phyloP scores from a whole-genome alignment of 1,140 invertebrate genomes.

The Halictus rubicundus region DNA sequence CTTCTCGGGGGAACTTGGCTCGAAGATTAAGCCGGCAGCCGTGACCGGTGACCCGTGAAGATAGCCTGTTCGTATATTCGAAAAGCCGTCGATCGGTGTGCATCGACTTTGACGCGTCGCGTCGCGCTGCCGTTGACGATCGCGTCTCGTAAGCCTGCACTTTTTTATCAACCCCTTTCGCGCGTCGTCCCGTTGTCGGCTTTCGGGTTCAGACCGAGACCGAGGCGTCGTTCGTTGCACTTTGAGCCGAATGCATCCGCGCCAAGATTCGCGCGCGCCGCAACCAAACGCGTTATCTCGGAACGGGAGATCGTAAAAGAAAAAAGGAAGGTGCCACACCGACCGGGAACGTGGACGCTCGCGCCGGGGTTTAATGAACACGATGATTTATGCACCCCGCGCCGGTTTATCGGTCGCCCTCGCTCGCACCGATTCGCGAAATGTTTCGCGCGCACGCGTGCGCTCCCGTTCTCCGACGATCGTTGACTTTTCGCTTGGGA shows the following conservation, averaged over 20 bases:
- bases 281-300: constrained; percentile 12
- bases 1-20: constrained; percentile 59
- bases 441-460: no score
- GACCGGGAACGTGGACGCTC: no score
- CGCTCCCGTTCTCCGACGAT: no score
- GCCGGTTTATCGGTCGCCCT: background rate
- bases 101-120: constrained; percentile 1
- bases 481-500: no score
- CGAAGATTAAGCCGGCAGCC: constrained; percentile 75
- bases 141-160: constrained; percentile 61
- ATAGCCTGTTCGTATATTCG: constrained; percentile 69
- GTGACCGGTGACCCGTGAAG: constrained; percentile 77
- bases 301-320: background rate
- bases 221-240: constrained; percentile 68
- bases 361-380: background rate
- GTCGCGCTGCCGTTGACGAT: constrained; percentile 20
- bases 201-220: constrained; percentile 65
- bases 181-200: constrained; percentile 33
- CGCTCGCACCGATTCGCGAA: background rate
- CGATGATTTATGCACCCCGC: background rate
- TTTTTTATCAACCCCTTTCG: constrained; percentile 72
- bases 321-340: constrained; percentile 25
- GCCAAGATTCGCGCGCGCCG: background rate
- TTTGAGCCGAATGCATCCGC: constrained; percentile 60
- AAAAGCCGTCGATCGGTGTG: constrained; percentile 67